phyloP scores from a whole-genome alignment of 92 coral and sea anemone species.

The Hydrozoanthus gracilis region DNA sequence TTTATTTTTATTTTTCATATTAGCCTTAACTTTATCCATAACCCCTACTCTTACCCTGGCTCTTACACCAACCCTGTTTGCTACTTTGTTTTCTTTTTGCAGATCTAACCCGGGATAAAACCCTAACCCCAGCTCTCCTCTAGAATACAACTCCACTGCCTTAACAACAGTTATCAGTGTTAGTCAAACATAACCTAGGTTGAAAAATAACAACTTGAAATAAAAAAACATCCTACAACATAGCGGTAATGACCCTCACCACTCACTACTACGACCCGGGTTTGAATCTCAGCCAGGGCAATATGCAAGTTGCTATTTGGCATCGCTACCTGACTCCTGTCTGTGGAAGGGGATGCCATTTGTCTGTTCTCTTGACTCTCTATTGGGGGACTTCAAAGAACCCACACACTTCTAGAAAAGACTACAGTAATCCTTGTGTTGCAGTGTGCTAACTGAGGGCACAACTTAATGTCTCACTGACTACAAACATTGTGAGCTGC shows the following conservation, averaged over 20 bases:
- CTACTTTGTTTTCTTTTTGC: conserved; percentile 2
- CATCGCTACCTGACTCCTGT: conserved; percentile 13
- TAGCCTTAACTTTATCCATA: conserved; percentile 6
- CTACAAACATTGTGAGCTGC: conserved; percentile 15
- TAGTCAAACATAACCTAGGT: no score
- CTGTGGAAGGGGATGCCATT: conserved; percentile 10
- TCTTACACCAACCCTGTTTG: conserved; percentile 7
- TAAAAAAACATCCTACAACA: background rate
- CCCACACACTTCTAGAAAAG: background rate
- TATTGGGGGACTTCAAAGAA: conserved; percentile 9
- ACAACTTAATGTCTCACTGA: conserved; percentile 8
- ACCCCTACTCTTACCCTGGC: conserved; percentile 11
- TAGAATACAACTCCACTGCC: conserved; percentile 5
- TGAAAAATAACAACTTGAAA: background rate
- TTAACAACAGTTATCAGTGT: conserved; percentile 12
- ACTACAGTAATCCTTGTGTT: background rate
- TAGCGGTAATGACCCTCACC: background rate
- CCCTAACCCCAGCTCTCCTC: conserved; percentile 14
- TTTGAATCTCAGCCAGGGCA: conserved; percentile 12
- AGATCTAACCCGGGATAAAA: background rate
- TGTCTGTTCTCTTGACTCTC: conserved; percentile 3
- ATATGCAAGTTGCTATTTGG: background rate
- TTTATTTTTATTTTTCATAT: background rate
- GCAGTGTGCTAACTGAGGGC: background rate
- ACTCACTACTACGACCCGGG: conserved; percentile 7